Conservation (phyloP, 1,140 invertebrate genomes). For the Drosophila pruinosa region DNA sequence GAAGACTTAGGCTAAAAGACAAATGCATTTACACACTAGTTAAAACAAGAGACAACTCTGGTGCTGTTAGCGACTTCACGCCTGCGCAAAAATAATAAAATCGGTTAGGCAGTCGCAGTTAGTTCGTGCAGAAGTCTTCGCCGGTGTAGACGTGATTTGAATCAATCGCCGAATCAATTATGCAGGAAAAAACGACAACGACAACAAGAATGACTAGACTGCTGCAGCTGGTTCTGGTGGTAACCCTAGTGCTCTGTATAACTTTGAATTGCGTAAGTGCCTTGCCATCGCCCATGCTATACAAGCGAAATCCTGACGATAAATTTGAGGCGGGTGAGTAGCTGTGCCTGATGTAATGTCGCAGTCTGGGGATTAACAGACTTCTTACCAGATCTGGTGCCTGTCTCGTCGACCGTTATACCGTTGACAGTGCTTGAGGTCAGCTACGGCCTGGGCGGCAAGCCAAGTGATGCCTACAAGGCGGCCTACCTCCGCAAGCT, state of each 20-base stretch:
- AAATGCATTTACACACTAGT: not conserved
- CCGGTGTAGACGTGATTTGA: constrained; percentile 12
- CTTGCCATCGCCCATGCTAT: constrained; percentile 63
- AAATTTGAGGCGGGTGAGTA: constrained; percentile 73
- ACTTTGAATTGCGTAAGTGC: constrained; percentile 30
- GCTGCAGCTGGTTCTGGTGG: constrained; percentile 3
- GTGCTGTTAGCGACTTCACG: not conserved
- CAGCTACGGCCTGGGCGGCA: constrained; percentile 76
- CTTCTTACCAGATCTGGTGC: constrained; percentile 84
- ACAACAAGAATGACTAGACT: not conserved
- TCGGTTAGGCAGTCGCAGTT: not conserved
- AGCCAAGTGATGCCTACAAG: constrained; percentile 79
- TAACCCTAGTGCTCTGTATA: not conserved
- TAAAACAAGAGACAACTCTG: not conserved
- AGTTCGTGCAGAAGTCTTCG: not conserved
- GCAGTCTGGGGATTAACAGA: too few species aligned
- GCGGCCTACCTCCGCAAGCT: constrained; percentile 76
- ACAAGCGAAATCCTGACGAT: constrained; percentile 78
- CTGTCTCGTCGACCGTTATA: constrained; percentile 87
- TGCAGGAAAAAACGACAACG: not conserved
- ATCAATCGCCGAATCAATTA: not conserved
- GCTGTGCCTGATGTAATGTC: not conserved
- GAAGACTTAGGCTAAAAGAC: not conserved
- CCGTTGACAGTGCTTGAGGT: constrained; percentile 86
- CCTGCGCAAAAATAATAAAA: not conserved